Base-by-base conservation (phyloP, 2,888 invertebrate genomes). In the Ommatoiulus sabulosus region DNA sequence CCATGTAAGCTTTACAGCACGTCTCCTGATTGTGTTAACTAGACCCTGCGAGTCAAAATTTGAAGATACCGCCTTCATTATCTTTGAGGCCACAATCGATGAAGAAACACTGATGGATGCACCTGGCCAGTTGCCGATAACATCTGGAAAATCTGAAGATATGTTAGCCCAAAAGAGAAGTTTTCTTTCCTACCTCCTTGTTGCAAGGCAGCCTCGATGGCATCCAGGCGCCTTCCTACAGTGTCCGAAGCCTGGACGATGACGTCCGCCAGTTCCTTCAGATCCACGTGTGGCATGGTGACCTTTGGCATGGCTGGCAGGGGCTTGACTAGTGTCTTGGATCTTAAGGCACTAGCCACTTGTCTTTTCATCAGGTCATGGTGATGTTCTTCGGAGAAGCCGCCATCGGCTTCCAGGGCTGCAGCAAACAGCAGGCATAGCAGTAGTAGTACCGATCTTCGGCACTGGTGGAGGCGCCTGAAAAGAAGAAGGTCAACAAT, bases 121-220 rank as follows among this genome's bases (percentile, higher is more conserved):
- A 15, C 3, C 52, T 0, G 15, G 10, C 15, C 12, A 15, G 15
- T 15, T 52, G 52, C 52, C 15, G 52, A 52, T 15, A 52, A 15
- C 15, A 15, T 17, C 52, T 52, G 52, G 3, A 52, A 52, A 44
- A n/a, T 35, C 87, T 6, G 46, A 43, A 89, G 24, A 87, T 43
- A n/a, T 20, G 46, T 15, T 86, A 24, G 15, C 46, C 12, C 46
- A 46, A 46, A 46, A 15, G 35, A 0, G 4, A 84, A 43, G 43
- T 24, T 4, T 20, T 24, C 24, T 84, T 0, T 20, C 90, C 90
- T 87, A 92, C 92, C 92, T 89, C 91, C 91, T 85, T 90, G 91
- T 89, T 91, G 91, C 87, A 92, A 92, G 72, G 91, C 90, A 3
- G 91, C 91, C 88, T 92, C 91, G 57, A 92, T 90, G 17, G 90